Percentiles rank a stretch among this genome's conserved stretches.
Conservation (phyloP, 2,797 vertebrate species). For the Ceyx erithaca region DNA sequence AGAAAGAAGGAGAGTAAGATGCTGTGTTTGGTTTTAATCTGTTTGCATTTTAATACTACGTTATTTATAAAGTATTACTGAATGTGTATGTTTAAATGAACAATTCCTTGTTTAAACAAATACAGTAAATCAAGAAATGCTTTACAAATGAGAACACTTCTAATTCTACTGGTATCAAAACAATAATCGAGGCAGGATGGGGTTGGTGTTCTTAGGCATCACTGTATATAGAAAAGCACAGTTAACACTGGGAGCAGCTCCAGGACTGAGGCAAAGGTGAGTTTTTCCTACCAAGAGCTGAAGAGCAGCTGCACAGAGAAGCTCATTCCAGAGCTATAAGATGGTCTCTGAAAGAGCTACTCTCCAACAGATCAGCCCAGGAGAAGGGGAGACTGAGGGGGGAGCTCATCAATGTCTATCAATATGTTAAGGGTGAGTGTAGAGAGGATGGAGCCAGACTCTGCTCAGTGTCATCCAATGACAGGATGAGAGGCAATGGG, state of each 20-base stretch:
- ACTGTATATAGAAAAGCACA: neutral
- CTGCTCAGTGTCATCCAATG: too few relatives aligned
- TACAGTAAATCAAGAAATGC: conserved; percentile 5
- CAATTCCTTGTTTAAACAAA: conserved; percentile 25
- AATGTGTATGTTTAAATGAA: conserved; percentile 31
- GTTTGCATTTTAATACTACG: conserved; percentile 4
- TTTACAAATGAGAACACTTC: neutral
- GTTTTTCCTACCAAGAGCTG: neutral
- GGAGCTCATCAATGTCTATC: too few relatives aligned
- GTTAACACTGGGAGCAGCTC: neutral
- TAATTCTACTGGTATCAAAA: neutral
- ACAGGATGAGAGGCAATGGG: too few relatives aligned
- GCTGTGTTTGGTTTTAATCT: conserved; percentile 35
- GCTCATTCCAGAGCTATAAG: neutral
- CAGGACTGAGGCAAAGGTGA: neutral
- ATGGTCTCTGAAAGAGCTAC: neutral
- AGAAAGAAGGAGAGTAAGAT: neutral
- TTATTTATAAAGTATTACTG: conserved; percentile 35
- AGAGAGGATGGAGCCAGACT: too few relatives aligned
- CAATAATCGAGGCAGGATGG: neutral
- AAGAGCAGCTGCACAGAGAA: neutral
- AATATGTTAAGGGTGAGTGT: too few relatives aligned
- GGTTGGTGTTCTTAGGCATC: neutral
- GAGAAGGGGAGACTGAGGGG: too few relatives aligned
- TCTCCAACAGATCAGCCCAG: too few relatives aligned